These are phyloP conservation scores for Eupelmus urozonus DNA, from an alignment of 2,888 invertebrate species.

Conservation along the genomic window DNA sequence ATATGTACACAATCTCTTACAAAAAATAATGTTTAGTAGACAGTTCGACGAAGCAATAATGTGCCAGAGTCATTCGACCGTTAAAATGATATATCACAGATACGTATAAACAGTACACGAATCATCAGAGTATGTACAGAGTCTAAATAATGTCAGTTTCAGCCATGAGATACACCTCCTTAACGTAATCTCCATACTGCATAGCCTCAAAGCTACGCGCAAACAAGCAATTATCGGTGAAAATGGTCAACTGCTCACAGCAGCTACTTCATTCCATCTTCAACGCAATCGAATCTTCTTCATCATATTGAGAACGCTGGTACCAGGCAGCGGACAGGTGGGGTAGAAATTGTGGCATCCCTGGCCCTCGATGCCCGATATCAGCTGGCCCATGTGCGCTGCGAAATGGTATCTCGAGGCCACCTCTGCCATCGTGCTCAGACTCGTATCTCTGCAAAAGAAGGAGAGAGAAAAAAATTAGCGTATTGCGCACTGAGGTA, in stretches of 20 bases:
- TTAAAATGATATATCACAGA: slow-evolving; percentile 47
- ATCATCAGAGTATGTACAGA: neutral
- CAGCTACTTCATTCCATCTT: neutral
- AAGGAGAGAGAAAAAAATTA: slow-evolving; percentile 2
- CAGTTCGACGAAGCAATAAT: neutral
- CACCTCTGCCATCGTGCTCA: slow-evolving; percentile 82
- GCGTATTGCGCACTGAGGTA: neutral
- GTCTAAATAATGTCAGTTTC: neutral
- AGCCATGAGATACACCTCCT: neutral
- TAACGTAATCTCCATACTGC: neutral
- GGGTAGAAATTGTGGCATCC: slow-evolving; percentile 85
- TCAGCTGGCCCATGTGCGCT: slow-evolving; percentile 84
- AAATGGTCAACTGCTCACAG: no score
- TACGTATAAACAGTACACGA: neutral
- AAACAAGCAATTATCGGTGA: no score
- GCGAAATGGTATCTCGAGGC: slow-evolving; percentile 83
- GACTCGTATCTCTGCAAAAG: slow-evolving; percentile 80
- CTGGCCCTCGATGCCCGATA: slow-evolving; percentile 82
- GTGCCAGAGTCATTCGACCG: neutral
- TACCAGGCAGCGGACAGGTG: slow-evolving; percentile 82
- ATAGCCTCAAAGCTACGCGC: no score
- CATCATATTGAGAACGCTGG: slow-evolving; percentile 81
- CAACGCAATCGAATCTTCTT: slow-evolving; percentile 55
- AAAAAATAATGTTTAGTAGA: neutral
- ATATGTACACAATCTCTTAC: neutral